These are phyloP conservation scores for Agrochola litura DNA, from an alignment of 2,888 invertebrate genomes.

Conservation along the genomic window DNA sequence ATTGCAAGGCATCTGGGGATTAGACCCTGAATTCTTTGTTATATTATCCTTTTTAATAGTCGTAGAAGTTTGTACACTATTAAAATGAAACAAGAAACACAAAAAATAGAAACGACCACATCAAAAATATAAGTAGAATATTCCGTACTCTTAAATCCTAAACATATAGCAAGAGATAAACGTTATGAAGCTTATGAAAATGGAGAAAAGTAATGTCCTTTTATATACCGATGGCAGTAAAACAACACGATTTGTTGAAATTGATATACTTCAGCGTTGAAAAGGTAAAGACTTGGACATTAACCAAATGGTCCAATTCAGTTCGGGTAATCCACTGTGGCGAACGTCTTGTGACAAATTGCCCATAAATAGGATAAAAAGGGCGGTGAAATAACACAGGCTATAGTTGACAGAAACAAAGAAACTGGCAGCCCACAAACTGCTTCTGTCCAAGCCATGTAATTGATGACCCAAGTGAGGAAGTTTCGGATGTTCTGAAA, in stretches of 20 bases:
- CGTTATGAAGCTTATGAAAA: conserved; percentile 39
- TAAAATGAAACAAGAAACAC: conserved; percentile 9
- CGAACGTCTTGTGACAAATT: conserved; percentile 75
- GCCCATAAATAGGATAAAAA: conserved; percentile 77
- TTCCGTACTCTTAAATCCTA: conserved; percentile 17
- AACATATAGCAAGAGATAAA: conserved; percentile 35
- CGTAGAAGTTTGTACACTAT: conserved; percentile 18
- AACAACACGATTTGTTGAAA: conserved; percentile 42
- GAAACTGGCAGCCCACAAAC: conserved; percentile 73
- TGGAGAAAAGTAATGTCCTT: conserved; percentile 30
- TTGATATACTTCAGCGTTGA: conserved; percentile 47
- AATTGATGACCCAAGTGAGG: conserved; percentile 56
- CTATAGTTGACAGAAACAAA: conserved; percentile 76
- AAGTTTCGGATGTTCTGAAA: conserved; percentile 40
- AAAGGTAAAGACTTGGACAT: conserved; percentile 54
- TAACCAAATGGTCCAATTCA: conserved; percentile 69
- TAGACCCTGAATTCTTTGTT: conserved; percentile 31
- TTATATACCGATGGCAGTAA: conserved; percentile 34
- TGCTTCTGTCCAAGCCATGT: conserved; percentile 52
- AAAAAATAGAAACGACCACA: conserved; percentile 7
- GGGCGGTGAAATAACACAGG: conserved; percentile 69
- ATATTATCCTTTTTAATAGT: conserved; percentile 36
- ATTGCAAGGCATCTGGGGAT: conserved; percentile 33
- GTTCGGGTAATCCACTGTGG: conserved; percentile 67
- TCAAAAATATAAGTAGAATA: conserved; percentile 20